phyloP scores from a whole-genome alignment of 2,113 vertebrate genomes.

The Bothrops jararaca region DNA sequence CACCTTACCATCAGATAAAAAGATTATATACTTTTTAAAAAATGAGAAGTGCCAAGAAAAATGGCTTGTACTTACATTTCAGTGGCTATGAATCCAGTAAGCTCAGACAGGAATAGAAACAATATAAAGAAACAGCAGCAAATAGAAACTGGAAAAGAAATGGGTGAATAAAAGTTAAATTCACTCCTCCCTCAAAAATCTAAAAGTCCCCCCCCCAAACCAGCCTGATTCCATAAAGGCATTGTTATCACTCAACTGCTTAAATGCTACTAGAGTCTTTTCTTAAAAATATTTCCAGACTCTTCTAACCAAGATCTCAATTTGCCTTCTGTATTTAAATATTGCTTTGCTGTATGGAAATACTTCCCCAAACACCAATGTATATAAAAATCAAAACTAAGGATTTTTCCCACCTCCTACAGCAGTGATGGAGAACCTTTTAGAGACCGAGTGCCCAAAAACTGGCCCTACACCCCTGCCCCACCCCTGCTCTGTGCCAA shows the following conservation, averaged over 20 bases:
- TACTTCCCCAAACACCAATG: background rate
- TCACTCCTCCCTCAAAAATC: background rate
- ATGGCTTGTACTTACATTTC: conserved; percentile 91
- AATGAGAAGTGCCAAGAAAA: background rate
- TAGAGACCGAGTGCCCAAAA: too few relatives aligned
- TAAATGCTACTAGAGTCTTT: background rate
- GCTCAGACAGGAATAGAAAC: conserved; percentile 98
- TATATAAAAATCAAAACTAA: background rate
- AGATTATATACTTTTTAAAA: conserved; percentile 2
- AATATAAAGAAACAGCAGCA: conserved; percentile 98
- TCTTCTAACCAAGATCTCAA: background rate
- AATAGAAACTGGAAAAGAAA: conserved; percentile 86
- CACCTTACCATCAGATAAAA: background rate
- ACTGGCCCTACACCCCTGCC: too few relatives aligned
- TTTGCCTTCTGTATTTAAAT: background rate
- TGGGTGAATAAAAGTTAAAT: conserved; percentile 27
- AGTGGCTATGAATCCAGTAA: conserved; percentile 96
- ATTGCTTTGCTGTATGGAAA: background rate
- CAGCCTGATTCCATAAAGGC: background rate
- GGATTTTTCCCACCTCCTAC: background rate
- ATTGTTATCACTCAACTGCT: background rate
- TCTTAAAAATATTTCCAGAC: background rate
- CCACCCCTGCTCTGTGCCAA: too few relatives aligned
- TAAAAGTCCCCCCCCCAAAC: background rate
- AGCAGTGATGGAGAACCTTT: too few relatives aligned